Evolutionary conservation across 2,113 vertebrate species (phyloP), one percentile per base, ranked within the genome.

Genomic region (Pollimyrus isidori): DNA sequence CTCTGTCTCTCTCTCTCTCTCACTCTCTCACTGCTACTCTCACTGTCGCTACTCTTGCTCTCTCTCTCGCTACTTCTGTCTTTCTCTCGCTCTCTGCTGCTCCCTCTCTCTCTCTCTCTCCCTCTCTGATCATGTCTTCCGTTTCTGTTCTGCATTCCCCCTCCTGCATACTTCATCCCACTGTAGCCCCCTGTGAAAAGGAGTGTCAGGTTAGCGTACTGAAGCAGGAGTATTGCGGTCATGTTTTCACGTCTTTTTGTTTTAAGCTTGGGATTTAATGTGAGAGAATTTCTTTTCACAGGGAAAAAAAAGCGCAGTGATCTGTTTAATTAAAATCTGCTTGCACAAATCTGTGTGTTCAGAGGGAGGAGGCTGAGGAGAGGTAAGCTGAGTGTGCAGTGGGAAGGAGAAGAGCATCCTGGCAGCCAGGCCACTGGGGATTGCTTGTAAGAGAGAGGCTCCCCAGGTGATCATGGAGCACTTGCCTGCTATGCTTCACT

Each of bases 301-400:
- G 87, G 88, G 91, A 85, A 73, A 83, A 91, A 95, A 86, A 73
- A 86, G 94, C 87, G 92, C 92, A 95, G 92, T 90, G 93, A 95
- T 96, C 94, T 96, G 92, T 95, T 96, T 97, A 96, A 95, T 97
- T 96, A 96, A 93, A 96, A 95, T 93, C 90, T 92, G 93, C 93
- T 93, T 94, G 89, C 91, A 94, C 92, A 93, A 92, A 93, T 95
- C 90, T 92, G 7, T 26, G 49, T 91, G 92, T 92, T 92, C 91
- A 92, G 93, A 94, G 91, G 95, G 91, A 93, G 95, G 93, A 95
- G 92, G 95, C 96, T 95, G 94, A 91, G 91, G 87, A 91, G 83
- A 93, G 93, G 90, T 92, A 95, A 94, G 91, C 91, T 92, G 87
- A 92, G 92, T 95, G 94, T 49, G 87, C 87, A 89, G 86, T 91